Evolutionary conservation across 2,888 invertebrate species (phyloP).

Genomic region (Nymphalis polychloros): DNA sequence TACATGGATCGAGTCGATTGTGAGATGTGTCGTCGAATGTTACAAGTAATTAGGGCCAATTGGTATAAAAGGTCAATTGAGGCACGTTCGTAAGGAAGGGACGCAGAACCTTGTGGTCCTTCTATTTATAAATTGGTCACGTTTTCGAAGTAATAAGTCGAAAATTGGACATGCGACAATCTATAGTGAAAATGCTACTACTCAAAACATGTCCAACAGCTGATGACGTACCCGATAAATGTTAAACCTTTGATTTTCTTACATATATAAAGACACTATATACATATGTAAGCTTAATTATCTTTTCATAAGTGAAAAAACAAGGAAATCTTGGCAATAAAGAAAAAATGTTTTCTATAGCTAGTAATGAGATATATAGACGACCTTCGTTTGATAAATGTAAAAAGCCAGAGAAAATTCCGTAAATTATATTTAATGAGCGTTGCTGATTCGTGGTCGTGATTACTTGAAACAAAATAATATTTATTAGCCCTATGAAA

Average conservation of each 20-base stretch:
- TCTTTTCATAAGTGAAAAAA: too few species aligned
- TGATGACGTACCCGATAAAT: too few species aligned
- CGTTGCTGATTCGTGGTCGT: background rate
- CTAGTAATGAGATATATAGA: too few species aligned
- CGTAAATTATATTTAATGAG: background rate
- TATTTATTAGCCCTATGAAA: background rate
- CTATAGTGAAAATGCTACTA: too few species aligned
- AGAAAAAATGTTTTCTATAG: too few species aligned
- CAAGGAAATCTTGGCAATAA: too few species aligned
- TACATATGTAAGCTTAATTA: too few species aligned
- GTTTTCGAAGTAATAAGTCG: background rate
- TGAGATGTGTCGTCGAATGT: conserved; percentile 16
- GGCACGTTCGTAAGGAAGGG: conserved; percentile 38
- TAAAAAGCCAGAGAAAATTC: background rate
- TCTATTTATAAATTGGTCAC: conserved; percentile 10
- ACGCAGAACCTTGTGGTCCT: conserved; percentile 20
- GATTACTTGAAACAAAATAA: background rate
- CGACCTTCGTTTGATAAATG: background rate
- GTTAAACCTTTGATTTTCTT: too few species aligned
- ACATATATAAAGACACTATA: too few species aligned
- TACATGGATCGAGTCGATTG: conserved; percentile 6
- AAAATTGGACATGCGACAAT: background rate
- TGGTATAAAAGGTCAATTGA: conserved; percentile 57
- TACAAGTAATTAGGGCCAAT: conserved; percentile 50
- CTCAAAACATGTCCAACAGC: too few species aligned